A percentile compares a stretch with the other conserved stretches of the same genome.
Conservation (phyloP, 2,888 invertebrate species). For the Phaonia tiefii region DNA sequence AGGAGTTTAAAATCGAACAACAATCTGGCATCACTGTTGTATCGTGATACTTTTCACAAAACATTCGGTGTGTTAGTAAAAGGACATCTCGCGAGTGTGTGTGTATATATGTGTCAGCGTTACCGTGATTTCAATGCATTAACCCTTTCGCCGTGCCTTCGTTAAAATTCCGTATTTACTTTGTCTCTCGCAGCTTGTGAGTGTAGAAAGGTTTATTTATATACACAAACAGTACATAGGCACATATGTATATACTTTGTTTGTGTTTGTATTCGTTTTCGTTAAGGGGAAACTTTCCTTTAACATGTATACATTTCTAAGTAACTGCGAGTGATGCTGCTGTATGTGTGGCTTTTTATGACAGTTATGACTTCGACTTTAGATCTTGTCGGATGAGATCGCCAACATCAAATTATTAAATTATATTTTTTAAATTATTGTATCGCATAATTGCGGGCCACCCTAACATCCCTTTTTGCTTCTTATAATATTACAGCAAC, state of each 20-base stretch:
- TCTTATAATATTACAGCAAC: too few relatives aligned
- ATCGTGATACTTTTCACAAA: background rate
- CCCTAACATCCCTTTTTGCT: too few relatives aligned
- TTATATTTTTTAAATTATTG: too few relatives aligned
- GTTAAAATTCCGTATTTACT: constrained; percentile 54
- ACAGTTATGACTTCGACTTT: too few relatives aligned
- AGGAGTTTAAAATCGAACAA: background rate
- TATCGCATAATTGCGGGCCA: too few relatives aligned
- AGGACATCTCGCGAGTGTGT: constrained; percentile 13
- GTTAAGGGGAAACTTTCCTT: too few relatives aligned
- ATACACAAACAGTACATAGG: background rate
- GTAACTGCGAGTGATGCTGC: too few relatives aligned
- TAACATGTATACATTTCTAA: too few relatives aligned
- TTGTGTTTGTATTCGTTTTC: background rate
- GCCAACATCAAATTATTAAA: too few relatives aligned
- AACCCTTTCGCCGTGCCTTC: constrained; percentile 52
- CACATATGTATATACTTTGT: background rate
- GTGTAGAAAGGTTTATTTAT: background rate
- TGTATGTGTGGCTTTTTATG: too few relatives aligned
- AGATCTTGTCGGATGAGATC: too few relatives aligned
- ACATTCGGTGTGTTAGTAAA: too few relatives aligned
- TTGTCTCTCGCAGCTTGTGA: constrained; percentile 37
- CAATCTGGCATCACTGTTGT: constrained; percentile 74
- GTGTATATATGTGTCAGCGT: constrained; percentile 9
- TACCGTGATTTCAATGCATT: constrained; percentile 21